A percentile compares a stretch with the other conserved stretches of the same genome.
phyloP scores from a whole-genome alignment of 2,888 invertebrate species.

The Ferrisia virgata region DNA sequence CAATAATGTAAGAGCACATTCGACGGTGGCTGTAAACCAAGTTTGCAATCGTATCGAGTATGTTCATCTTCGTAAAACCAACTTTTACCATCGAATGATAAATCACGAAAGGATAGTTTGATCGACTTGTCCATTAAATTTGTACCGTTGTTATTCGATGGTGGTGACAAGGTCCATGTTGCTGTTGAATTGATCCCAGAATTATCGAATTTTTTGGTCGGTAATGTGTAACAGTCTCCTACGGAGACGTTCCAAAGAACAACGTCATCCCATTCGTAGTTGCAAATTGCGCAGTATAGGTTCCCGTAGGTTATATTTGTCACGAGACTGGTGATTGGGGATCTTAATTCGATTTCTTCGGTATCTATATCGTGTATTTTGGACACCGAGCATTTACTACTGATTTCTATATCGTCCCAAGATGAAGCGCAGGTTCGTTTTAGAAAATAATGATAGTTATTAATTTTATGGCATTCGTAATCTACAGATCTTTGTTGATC shows the following conservation, averaged over 20 bases:
- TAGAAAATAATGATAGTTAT: neutral
- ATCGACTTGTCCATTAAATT: neutral
- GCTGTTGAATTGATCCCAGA: neutral
- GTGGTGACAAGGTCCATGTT: too few species aligned
- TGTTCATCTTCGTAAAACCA: neutral
- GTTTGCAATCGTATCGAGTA: neutral
- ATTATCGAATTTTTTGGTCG: neutral
- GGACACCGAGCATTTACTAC: slow-evolving; percentile 48
- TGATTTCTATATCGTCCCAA: neutral
- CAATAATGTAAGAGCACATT: neutral
- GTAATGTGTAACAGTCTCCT: neutral
- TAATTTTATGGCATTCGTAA: neutral
- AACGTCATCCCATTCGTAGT: slow-evolving; percentile 51
- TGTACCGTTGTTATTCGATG: neutral
- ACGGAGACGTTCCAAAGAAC: neutral
- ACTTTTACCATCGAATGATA: neutral
- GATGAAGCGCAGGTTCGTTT: neutral
- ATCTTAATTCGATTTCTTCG: slow-evolving; percentile 47
- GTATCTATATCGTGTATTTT: slow-evolving; percentile 50
- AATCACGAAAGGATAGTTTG: neutral
- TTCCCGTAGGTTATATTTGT: slow-evolving; percentile 52
- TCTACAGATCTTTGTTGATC: neutral
- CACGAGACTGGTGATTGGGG: slow-evolving; percentile 50
- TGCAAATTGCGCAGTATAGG: slow-evolving; percentile 55
- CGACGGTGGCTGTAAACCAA: neutral